Evolutionary conservation across 2,113 vertebrate species (phyloP).

Genomic region (Channa argus): DNA sequence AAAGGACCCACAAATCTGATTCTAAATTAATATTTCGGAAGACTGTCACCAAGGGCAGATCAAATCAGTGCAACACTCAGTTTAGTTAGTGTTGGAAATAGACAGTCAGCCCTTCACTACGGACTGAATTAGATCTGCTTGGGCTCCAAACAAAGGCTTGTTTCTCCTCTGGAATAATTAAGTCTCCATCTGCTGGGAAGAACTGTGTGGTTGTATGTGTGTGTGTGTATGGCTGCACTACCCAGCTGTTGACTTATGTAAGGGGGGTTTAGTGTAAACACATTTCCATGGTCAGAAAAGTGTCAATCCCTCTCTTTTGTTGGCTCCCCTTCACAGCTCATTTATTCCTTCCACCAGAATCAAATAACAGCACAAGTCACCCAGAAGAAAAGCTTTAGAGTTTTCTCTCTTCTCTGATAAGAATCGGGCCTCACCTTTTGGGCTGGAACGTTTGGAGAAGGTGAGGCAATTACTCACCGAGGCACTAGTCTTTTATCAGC

Average conservation of each 20-base stretch:
- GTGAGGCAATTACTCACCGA: conserved; percentile 44
- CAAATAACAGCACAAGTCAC: conserved; percentile 46
- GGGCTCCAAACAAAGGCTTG: conserved; percentile 62
- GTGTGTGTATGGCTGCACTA: conserved; percentile 12
- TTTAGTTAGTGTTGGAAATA: conserved; percentile 52
- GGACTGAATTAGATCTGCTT: conserved; percentile 34
- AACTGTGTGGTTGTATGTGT: conserved; percentile 30
- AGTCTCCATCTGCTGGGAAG: conserved; percentile 58
- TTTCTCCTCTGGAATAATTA: conserved; percentile 63
- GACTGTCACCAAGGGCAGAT: conserved; percentile 30
- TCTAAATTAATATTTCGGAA: neutral
- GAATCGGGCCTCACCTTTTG: conserved; percentile 45
- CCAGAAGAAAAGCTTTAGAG: conserved; percentile 24
- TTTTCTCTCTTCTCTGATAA: conserved; percentile 52
- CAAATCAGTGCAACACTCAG: neutral
- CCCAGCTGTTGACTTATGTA: conserved; percentile 62
- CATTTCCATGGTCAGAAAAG: conserved; percentile 57
- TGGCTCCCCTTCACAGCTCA: conserved; percentile 74
- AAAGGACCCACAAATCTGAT: neutral
- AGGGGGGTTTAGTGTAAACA: conserved; percentile 61
- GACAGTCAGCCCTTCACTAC: conserved; percentile 32
- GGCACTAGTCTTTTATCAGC: conserved; percentile 25
- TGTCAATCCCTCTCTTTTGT: conserved; percentile 63
- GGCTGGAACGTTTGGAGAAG: conserved; percentile 44
- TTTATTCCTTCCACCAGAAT: conserved; percentile 58